These are phyloP conservation scores for Isaurus tuberculatus DNA, from an alignment of 92 coral and sea anemone species.

Conservation along the genomic window DNA sequence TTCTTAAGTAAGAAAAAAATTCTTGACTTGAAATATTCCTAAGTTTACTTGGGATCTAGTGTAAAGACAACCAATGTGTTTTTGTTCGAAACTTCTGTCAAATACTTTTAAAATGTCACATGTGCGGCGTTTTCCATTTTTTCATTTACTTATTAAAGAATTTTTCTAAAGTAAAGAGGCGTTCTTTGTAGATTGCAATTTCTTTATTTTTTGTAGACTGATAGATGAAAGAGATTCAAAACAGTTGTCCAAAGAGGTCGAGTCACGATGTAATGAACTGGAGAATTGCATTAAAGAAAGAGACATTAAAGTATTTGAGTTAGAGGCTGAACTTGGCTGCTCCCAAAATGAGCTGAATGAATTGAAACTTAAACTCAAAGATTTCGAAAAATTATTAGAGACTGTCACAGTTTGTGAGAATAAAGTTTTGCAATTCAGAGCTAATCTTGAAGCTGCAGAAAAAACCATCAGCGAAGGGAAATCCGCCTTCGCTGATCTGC, in stretches of 20 bases:
- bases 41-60: too few species aligned
- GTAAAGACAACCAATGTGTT: too few species aligned
- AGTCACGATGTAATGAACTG: constrained; percentile 1
- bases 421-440: background rate
- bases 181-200: too few species aligned
- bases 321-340: constrained; percentile 35
- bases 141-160: too few species aligned
- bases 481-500: background rate
- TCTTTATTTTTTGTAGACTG: background rate
- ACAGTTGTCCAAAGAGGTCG: background rate
- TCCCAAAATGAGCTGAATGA: constrained; percentile 17
- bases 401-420: background rate
- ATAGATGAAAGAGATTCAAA: background rate
- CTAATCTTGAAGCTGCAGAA: constrained; percentile 25
- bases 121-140: too few species aligned
- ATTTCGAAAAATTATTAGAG: constrained; percentile 6
- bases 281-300: constrained; percentile 3
- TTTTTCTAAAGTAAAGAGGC: too few species aligned
- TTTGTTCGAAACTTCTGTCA: too few species aligned
- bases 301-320: constrained; percentile 2
- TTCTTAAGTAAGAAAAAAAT: too few species aligned
- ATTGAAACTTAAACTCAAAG: constrained; percentile 9
- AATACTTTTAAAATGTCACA: too few species aligned
- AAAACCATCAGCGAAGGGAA: background rate
- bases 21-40: too few species aligned